A percentile compares a stretch with the other conserved stretches of the same genome.
These are phyloP conservation scores for Phylloscopus whistleri DNA, from an alignment of 2,113 vertebrate species.

Conservation along the genomic window DNA sequence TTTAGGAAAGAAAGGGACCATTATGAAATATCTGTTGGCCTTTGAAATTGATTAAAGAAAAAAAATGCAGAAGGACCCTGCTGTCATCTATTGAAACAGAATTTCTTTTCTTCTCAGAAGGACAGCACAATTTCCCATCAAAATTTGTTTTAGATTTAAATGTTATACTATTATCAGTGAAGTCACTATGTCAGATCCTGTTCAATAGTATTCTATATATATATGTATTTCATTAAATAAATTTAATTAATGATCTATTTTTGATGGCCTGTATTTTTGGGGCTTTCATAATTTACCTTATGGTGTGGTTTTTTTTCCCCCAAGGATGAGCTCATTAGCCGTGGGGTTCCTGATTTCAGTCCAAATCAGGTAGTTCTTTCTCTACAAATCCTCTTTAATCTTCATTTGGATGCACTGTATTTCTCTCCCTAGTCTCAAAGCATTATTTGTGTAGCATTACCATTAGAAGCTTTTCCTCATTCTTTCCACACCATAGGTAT, in stretches of 20 bases:
- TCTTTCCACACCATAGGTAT: neutral
- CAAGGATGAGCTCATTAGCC: neutral
- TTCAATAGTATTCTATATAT: neutral
- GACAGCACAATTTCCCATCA: neutral
- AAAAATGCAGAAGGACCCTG: neutral
- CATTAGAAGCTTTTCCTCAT: neutral
- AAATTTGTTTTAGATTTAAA: neutral
- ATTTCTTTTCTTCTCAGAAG: neutral
- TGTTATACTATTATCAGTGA: neutral
- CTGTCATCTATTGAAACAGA: neutral
- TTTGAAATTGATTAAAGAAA: neutral
- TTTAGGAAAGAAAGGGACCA: constrained; percentile 6
- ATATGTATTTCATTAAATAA: neutral
- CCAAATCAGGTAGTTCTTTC: neutral
- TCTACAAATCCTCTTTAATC: neutral
- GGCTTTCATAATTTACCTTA: neutral
- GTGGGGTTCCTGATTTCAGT: neutral
- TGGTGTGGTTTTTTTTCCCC: neutral
- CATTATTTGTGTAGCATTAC: neutral
- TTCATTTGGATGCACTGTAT: neutral
- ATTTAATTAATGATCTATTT: neutral
- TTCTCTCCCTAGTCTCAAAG: neutral
- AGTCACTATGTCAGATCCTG: neutral
- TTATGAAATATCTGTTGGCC: constrained; percentile 14
- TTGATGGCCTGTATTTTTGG: neutral